phyloP scores from a whole-genome alignment of 23 tunicate species.

The Styela clava region DNA sequence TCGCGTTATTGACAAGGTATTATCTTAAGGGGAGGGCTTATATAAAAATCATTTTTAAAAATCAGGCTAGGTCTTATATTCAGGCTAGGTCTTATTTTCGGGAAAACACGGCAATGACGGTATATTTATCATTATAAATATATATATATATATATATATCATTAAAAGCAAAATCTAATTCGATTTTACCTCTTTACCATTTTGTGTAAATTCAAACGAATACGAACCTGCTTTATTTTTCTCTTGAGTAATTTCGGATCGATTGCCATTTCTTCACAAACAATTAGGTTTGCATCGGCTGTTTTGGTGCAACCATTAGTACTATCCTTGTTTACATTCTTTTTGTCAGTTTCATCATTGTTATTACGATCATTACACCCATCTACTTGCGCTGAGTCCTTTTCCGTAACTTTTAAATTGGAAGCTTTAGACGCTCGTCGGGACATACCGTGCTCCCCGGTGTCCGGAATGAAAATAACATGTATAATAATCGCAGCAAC shows the following conservation, averaged over 20 bases:
- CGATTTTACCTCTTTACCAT: too few species aligned
- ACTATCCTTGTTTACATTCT: background rate
- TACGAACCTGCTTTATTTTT: background rate
- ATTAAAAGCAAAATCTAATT: too few species aligned
- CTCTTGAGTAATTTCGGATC: background rate
- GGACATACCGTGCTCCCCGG: background rate
- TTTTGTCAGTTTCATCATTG: background rate
- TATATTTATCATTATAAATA: too few species aligned
- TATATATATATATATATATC: too few species aligned
- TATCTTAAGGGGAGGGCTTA: too few species aligned
- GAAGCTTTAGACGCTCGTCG: background rate
- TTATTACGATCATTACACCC: background rate
- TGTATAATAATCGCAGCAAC: slow-evolving; percentile 1
- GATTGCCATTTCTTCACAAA: background rate
- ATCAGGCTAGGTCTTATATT: too few species aligned
- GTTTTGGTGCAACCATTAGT: too few species aligned
- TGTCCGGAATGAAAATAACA: slow-evolving; percentile 10
- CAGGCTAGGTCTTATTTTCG: too few species aligned
- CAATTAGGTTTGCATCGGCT: background rate
- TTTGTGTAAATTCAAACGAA: too few species aligned
- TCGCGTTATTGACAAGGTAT: too few species aligned
- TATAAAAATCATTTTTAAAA: too few species aligned
- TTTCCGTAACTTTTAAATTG: background rate
- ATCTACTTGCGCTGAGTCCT: background rate
- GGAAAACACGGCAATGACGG: too few species aligned